Conservation (phyloP, 2,797 vertebrate species). For the Callimico goeldii region DNA sequence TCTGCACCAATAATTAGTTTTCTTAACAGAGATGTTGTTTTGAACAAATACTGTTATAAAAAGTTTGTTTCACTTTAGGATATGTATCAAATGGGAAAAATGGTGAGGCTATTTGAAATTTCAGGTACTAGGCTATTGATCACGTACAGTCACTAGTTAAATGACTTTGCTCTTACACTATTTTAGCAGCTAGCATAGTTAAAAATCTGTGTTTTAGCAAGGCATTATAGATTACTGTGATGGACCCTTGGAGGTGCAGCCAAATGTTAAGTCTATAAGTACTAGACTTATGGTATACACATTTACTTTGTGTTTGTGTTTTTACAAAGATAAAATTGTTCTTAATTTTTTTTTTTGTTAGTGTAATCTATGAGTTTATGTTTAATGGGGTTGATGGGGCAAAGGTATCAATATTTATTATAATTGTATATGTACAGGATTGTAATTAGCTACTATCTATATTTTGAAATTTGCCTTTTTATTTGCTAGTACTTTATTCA, state of each 20-base stretch:
- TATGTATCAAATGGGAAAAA: not conserved
- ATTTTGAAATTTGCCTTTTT: constrained; percentile 18
- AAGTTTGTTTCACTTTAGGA: constrained; percentile 9
- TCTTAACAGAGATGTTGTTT: constrained; percentile 22
- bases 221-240: not conserved
- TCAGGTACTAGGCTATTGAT: not conserved
- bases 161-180: not conserved
- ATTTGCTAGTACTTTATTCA: constrained; percentile 4
- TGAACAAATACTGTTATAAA: constrained; percentile 11
- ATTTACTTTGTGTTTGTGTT: not conserved
- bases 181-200: not conserved
- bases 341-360: not conserved
- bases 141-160: not conserved
- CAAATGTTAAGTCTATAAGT: not conserved
- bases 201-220: not conserved
- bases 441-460: not conserved
- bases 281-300: not conserved
- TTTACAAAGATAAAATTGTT: not conserved
- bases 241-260: not conserved
- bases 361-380: not conserved
- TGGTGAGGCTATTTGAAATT: not conserved
- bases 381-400: not conserved
- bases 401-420: not conserved
- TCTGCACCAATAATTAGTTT: not conserved
- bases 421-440: not conserved